Evolutionary conservation across 2,888 invertebrate species (phyloP), one percentile per base, ranked within the genome.

Genomic region (Lasiommata megera): DNA sequence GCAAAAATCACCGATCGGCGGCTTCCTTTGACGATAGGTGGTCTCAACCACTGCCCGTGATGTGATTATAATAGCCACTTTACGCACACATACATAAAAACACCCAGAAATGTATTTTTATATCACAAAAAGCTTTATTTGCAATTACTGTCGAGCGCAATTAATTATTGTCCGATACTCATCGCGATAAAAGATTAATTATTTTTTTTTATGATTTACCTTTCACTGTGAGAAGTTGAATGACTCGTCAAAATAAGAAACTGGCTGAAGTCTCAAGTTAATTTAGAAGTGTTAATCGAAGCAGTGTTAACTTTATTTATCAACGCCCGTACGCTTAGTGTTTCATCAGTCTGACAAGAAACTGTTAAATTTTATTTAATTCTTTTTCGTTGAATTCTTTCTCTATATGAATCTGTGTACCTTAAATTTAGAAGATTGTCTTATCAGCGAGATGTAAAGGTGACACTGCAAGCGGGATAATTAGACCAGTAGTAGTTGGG

Each of bases 21-120:
- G 89, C 79, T 69, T 71, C 82, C 83, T 90, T 89, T 89, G 88
- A 86, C 78, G 78, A 78, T 85, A 88, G 90, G 89, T 89, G 88
- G 89, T 87, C 89, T 83, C 75, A 67, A 56, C 62, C 68, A 68
- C 68, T 72, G 69, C 69, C 73, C 73, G 69, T 88, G 86, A 90
- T 88, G 87, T 84, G 87, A 84, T 87, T 88, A 88, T 89, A 88
- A 90, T 90, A 86, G 86, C 85, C 81, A 88, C 79, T 82, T 80
- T 79, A 78, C 77, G 71, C 80, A 77, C 76, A 78, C 76, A 76
- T 72, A 70, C 76, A 73, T 78, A 77, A 74, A 80, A 77, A 79
- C 75, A 77, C 74, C 74, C 73, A 73, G 71, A 76, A 77, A 74
- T 59, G 68, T 66, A 68, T 68, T 66, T 68, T 67, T 66, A 70